Evolutionary conservation across 2,113 vertebrate genomes (phyloP).

Genomic region (Saguinus midas): DNA sequence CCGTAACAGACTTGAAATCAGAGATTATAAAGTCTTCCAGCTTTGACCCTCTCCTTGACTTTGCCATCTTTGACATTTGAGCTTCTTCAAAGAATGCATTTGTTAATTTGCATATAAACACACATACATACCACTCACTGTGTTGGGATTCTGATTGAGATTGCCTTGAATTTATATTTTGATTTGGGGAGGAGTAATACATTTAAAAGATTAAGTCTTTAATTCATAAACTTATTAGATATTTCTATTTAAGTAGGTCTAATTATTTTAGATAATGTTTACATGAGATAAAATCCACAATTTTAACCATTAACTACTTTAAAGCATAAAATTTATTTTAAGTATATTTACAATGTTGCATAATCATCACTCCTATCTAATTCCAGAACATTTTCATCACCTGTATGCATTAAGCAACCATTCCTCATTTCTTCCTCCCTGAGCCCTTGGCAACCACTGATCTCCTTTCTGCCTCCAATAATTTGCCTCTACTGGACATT

Average conservation of each 20-base stretch:
- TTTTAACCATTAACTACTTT: background rate
- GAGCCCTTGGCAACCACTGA: rapidly evolving
- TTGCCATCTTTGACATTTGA: background rate
- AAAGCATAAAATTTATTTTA: background rate
- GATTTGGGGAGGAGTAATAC: background rate
- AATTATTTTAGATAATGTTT: background rate
- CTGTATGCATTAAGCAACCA: rapidly evolving
- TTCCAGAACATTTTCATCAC: background rate
- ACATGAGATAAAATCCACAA: background rate
- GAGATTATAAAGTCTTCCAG: background rate
- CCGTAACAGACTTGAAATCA: background rate
- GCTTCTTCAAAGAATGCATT: background rate
- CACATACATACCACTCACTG: background rate
- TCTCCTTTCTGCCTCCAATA: background rate
- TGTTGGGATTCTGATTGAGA: background rate
- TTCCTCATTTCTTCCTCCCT: background rate
- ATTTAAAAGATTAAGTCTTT: background rate
- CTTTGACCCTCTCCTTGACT: background rate
- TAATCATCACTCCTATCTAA: background rate
- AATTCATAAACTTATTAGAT: background rate
- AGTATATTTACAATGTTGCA: background rate
- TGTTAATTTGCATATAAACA: background rate
- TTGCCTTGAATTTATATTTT: background rate
- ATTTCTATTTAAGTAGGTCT: background rate
- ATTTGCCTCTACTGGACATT: rapidly evolving